Base-by-base conservation (phyloP, 2,113 vertebrate species). In the Otis tarda region DNA sequence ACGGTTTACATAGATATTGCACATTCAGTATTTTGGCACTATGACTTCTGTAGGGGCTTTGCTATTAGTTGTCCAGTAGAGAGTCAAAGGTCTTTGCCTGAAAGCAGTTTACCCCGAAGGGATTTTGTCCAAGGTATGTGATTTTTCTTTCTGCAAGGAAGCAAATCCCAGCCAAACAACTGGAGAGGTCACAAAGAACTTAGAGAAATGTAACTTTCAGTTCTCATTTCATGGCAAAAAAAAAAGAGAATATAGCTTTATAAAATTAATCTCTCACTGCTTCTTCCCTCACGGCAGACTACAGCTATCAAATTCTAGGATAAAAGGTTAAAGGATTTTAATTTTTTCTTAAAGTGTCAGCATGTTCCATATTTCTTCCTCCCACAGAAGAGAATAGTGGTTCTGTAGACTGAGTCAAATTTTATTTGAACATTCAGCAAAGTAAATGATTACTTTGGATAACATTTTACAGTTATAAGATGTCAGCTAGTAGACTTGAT, bases 391-490 rank as follows among this genome's bases (percentile, higher is more conserved):
- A 45, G 33, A 64, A 61, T 14, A 22, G 12, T 43, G 56, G 14
- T 84, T 95, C 39, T 87, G 27, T 76, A 87, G 87, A 87, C 11
- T n/a, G 24, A 94, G 27, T 79, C 35, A 87, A 82, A 78, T 84
- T 87, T 59, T 84, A 85, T 95, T 92, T 94, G 56, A 87, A 82
- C 61, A 75, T 95, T 89, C 87, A 95, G 65, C 56, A 84, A 81
- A 95, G 37, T 89, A 93, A 94, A 81, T 92, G 39, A 94, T 93
- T 95, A 79, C 74, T 92, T 87, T 78, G 69, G 60, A 95, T 87
- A 94, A 93, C 1, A 0, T 60, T 92, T 84, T 89, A 25, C 35
- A 79, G 33, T 31, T 64, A 92, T 91, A 96, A 94, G 77, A 78
- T 50, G 47, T 68, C n/a, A 53, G 43, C 74, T 94, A 95, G 93